These are phyloP conservation scores for Ditylenchus weischeri DNA, from an alignment of 2,888 invertebrate species.

Conservation along the genomic window DNA sequence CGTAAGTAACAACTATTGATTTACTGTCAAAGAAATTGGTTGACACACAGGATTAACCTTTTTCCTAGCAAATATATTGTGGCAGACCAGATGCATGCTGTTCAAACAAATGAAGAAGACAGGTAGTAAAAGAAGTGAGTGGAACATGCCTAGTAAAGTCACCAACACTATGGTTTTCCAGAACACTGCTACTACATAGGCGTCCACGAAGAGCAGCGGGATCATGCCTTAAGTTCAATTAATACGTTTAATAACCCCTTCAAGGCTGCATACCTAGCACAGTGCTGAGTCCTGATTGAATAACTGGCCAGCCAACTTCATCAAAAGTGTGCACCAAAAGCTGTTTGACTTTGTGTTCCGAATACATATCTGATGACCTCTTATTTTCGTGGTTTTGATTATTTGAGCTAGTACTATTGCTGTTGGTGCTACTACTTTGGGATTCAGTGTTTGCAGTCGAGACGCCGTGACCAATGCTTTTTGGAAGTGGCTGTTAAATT, in stretches of 20 bases:
- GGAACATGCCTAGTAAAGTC: constrained; percentile 50
- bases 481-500: too few relatives aligned
- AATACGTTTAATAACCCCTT: background rate
- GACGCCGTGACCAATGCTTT: too few relatives aligned
- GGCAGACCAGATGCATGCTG: background rate
- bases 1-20: background rate
- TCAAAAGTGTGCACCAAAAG: constrained; percentile 47
- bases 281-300: constrained; percentile 51
- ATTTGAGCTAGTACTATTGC: background rate
- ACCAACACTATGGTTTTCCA: constrained; percentile 56
- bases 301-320: constrained; percentile 56
- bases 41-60: background rate
- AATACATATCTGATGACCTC: constrained; percentile 1
- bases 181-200: constrained; percentile 56
- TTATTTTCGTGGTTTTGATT: background rate
- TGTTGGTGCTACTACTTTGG: too few relatives aligned
- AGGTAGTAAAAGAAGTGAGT: constrained; percentile 53
- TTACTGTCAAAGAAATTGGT: constrained; percentile 7
- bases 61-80: too few relatives aligned
- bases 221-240: constrained; percentile 36
- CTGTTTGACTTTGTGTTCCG: constrained; percentile 24
- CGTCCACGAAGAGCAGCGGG: constrained; percentile 53
- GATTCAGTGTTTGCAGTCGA: too few relatives aligned
- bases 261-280: constrained; percentile 34
- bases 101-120: constrained; percentile 40